These are phyloP conservation scores for Lobophora halterata DNA, from an alignment of 2,888 invertebrate genomes.

Conservation along the genomic window DNA sequence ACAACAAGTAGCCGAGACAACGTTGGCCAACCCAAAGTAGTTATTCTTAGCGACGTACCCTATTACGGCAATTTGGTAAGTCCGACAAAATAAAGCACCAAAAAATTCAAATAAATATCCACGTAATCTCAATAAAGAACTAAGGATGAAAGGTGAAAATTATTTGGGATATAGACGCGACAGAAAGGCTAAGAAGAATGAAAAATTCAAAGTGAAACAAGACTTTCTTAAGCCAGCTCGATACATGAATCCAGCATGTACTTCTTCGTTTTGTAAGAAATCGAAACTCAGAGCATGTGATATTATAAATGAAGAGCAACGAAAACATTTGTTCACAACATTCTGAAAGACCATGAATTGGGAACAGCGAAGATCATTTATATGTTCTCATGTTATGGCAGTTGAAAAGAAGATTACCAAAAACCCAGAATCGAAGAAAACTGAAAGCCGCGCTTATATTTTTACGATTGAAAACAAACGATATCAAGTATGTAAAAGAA, in stretches of 20 bases:
- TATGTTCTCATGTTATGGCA: slow-evolving; percentile 24
- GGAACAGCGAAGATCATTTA: slow-evolving; percentile 30
- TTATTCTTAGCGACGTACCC: no score
- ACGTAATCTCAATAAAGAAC: slow-evolving; percentile 11
- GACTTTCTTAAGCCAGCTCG: slow-evolving; percentile 28
- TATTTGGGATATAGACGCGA: slow-evolving; percentile 15
- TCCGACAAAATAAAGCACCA: no score
- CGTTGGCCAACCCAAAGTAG: no score
- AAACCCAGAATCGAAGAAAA: no score
- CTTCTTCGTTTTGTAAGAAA: no score
- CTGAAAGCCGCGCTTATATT: no score
- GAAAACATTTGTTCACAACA: slow-evolving; percentile 24
- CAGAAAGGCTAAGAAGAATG: slow-evolving; percentile 26
- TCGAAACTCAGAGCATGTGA: slow-evolving; percentile 23
- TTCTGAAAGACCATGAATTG: slow-evolving; percentile 12
- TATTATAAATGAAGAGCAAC: slow-evolving; percentile 28
- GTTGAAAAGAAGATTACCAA: no score
- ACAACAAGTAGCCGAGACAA: no score
- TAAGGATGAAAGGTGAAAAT: slow-evolving; percentile 24
- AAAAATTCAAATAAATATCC: slow-evolving; percentile 28
- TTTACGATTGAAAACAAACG: no score
- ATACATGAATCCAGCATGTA: no score
- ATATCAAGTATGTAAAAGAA: no score
- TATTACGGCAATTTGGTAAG: no score
- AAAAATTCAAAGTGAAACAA: slow-evolving; percentile 28